Conservation (phyloP, 1,140 invertebrate genomes). For the Ylistrum balloti region DNA sequence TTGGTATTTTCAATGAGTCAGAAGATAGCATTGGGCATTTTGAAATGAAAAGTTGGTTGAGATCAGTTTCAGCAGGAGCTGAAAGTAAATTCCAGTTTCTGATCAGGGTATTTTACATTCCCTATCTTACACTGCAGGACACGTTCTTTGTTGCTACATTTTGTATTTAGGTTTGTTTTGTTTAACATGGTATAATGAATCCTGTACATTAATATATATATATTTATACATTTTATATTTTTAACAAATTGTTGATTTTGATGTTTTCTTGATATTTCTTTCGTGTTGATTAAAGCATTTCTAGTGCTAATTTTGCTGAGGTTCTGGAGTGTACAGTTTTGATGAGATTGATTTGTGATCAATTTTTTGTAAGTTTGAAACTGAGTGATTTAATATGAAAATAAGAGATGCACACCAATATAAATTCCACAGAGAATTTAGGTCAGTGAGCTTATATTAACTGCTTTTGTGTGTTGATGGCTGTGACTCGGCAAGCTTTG, state of each 20-base stretch:
- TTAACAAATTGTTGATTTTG: neutral
- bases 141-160: neutral
- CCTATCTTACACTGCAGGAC: constrained; percentile 23
- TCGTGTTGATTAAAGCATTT: neutral
- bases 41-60: too few relatives aligned
- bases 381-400: too few relatives aligned
- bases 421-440: too few relatives aligned
- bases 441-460: neutral
- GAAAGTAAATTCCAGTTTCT: neutral
- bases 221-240: constrained; percentile 3
- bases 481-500: neutral
- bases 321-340: too few relatives aligned
- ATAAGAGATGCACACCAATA: too few relatives aligned
- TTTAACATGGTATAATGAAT: neutral
- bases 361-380: too few relatives aligned
- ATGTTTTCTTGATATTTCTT: neutral
- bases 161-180: neutral
- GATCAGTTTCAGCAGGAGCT: neutral
- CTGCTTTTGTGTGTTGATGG: neutral
- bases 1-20: too few relatives aligned
- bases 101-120: constrained; percentile 3
- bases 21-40: too few relatives aligned
- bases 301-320: too few relatives aligned
- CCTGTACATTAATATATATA: neutral
- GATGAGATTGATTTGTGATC: too few relatives aligned